phyloP scores from a whole-genome alignment of 2,797 vertebrate genomes.

The Otus scops region DNA sequence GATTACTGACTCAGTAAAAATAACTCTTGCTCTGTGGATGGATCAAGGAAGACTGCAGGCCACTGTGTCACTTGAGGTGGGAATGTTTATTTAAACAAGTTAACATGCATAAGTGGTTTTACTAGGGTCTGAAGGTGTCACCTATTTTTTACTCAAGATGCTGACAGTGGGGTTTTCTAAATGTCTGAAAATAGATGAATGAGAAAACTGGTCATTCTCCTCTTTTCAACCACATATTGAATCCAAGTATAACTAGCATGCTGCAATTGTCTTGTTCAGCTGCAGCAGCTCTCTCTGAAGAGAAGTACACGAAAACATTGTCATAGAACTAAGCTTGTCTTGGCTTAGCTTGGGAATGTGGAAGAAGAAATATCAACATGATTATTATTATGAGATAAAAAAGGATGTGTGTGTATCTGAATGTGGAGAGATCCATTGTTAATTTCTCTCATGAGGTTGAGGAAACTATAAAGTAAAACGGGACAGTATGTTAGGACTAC shows the following conservation, averaged over 20 bases:
- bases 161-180: slow-evolving; percentile 54
- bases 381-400: background rate
- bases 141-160: slow-evolving; percentile 50
- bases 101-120: slow-evolving; percentile 46
- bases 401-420: background rate
- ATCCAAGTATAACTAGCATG: slow-evolving; percentile 61
- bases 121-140: slow-evolving; percentile 48
- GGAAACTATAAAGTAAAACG: background rate
- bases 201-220: slow-evolving; percentile 19
- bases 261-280: slow-evolving; percentile 61
- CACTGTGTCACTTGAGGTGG: slow-evolving; percentile 65
- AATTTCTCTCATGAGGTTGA: background rate
- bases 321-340: slow-evolving; percentile 22
- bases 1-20: slow-evolving; percentile 67
- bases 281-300: slow-evolving; percentile 48
- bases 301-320: background rate
- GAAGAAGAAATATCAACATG: background rate
- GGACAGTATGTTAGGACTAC: background rate
- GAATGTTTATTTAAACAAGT: slow-evolving; percentile 44
- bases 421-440: background rate
- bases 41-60: slow-evolving; percentile 59
- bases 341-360: slow-evolving; percentile 37
- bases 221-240: background rate
- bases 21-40: slow-evolving; percentile 11
- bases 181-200: background rate